Percentiles rank a stretch among this genome's conserved stretches.
These are phyloP conservation scores for Scolopax bukidnonensis DNA, from an alignment of 2,797 vertebrate genomes.

Conservation along the genomic window DNA sequence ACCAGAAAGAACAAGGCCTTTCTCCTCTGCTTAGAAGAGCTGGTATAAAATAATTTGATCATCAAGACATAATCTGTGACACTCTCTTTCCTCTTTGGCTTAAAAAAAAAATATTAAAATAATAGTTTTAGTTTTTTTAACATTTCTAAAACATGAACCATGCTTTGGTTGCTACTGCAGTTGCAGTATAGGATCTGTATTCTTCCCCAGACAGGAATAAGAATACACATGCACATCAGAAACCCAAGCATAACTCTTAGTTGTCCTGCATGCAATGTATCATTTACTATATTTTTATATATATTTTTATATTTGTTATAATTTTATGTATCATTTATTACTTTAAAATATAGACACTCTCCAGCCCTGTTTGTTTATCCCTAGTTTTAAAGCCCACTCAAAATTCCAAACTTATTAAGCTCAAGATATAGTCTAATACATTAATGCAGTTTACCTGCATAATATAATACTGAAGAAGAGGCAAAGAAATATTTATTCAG, in stretches of 20 bases:
- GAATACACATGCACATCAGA: not conserved
- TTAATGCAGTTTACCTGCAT: not conserved
- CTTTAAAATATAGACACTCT: not conserved
- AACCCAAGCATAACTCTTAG: not conserved
- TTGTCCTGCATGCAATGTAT: not conserved
- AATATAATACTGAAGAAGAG: not conserved
- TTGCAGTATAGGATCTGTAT: not conserved
- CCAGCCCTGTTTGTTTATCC: accelerated
- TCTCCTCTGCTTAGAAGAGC: not conserved
- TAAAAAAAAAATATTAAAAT: not conserved
- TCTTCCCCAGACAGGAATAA: not conserved
- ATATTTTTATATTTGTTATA: no score
- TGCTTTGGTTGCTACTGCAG: not conserved
- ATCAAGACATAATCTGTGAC: not conserved
- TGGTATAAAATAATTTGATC: not conserved
- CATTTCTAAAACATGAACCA: not conserved
- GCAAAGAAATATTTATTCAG: not conserved
- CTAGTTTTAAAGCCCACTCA: not conserved
- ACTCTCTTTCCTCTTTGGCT: not conserved
- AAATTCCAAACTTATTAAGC: not conserved
- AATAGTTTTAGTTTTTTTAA: not conserved
- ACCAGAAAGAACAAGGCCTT: not conserved
- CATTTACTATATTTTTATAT: not conserved
- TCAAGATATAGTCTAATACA: not conserved
- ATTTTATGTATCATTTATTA: not conserved